Conservation (phyloP, 2,888 invertebrate species). For the Pasiphila rectangulata region DNA sequence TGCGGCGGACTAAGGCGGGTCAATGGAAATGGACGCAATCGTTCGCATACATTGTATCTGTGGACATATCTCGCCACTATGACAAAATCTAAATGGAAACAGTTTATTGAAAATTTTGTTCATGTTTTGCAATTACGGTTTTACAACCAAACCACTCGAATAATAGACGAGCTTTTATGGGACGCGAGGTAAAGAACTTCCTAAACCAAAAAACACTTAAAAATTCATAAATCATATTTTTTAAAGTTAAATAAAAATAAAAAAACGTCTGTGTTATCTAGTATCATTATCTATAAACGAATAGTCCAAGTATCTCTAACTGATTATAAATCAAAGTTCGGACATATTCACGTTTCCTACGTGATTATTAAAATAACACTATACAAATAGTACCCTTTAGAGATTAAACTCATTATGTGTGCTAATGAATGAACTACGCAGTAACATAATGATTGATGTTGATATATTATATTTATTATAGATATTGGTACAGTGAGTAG, state of each 20-base stretch:
- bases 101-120: constrained; percentile 2
- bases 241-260: no score
- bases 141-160: neutral
- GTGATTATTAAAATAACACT: constrained; percentile 6
- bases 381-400: constrained; percentile 1
- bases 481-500: no score
- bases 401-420: constrained; percentile 4
- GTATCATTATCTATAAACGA: neutral
- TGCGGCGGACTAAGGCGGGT: neutral
- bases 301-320: neutral
- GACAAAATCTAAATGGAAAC: constrained; percentile 7
- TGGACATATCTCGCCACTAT: neutral
- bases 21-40: constrained; percentile 8
- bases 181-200: no score
- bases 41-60: constrained; percentile 8
- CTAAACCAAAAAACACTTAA: neutral
- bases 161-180: no score
- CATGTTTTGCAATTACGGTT: neutral
- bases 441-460: neutral
- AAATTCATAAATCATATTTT: neutral
- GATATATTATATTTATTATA: neutral
- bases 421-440: constrained; percentile 6
- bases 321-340: neutral
- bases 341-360: neutral
- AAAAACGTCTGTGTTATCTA: no score